phyloP scores from a whole-genome alignment of 2,888 invertebrate species.

The Petrophora chlorosata region DNA sequence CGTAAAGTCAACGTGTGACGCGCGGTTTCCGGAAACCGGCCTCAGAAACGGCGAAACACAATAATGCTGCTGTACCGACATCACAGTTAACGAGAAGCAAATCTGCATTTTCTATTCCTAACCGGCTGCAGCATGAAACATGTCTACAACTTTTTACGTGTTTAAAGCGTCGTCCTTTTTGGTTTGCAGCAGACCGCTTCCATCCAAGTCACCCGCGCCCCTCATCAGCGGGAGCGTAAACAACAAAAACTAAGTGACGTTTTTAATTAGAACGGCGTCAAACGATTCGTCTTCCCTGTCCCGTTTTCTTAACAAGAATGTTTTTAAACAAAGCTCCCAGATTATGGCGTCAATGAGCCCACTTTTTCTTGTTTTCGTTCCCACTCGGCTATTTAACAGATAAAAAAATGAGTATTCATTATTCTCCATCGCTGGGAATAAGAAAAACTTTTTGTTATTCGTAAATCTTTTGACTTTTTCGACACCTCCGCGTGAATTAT shows the following conservation, averaged over 20 bases:
- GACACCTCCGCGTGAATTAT: conserved; percentile 27
- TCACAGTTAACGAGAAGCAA: too few species aligned
- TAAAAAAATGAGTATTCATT: conserved; percentile 31
- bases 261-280: conserved; percentile 35
- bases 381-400: conserved; percentile 28
- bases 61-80: too few species aligned
- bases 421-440: conserved; percentile 15
- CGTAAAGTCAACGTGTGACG: too few species aligned
- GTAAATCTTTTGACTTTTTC: conserved; percentile 29
- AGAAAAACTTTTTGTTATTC: conserved; percentile 27
- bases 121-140: too few species aligned
- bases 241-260: conserved; percentile 19
- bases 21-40: too few species aligned
- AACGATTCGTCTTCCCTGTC: conserved; percentile 26
- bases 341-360: conserved; percentile 31
- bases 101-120: too few species aligned
- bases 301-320: conserved; percentile 20
- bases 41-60: too few species aligned
- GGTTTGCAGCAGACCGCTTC: neutral
- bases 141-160: neutral
- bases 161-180: neutral
- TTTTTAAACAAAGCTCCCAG: conserved; percentile 32
- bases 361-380: conserved; percentile 32
- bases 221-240: conserved; percentile 1
- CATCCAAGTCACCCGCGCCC: conserved; percentile 3